Evolutionary conservation across 2,888 invertebrate species (phyloP), one percentile per base, ranked within the genome.

Genomic region (Macrophya annulata): DNA sequence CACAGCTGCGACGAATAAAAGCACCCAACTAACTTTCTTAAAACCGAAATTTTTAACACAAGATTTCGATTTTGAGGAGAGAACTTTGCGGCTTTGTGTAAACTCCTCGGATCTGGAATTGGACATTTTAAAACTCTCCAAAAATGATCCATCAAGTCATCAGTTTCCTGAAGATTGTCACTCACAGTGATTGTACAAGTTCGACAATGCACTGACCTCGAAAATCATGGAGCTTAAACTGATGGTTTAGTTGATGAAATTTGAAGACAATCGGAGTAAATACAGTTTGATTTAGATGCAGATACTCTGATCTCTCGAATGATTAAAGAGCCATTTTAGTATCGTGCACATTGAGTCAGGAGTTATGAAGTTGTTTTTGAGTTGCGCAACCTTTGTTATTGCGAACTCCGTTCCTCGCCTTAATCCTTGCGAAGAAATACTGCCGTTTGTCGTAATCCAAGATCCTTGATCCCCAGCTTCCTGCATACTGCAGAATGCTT

Each of bases 381-480:
- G 43, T 74, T 43, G 72, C 10, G 43, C 43, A 74, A 74, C 25
- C 9, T 74, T 74, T 45, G 72, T 74, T 74, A 45, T 74, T 74
- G 45, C 72, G 21, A 74, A 21, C 43, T 74, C n/a, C 4, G 43
- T 74, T n/a, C 43, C 43, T 74, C 45, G 21, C 45, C n/a, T 17
- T 45, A 25, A 74, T 74, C 72, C 72, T 74, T 12, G 45, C n/a
- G 45, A 45, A 74, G 72, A 9, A 74, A 74, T 45, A 74, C 21
- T 10, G 45, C 25, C 5, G 72, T 9, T 74, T 45, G 43, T n/a
- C 72, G 72, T 74, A 43, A 74, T 74, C 72, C 72, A 45, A 74
- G 72, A 74, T 74, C 72, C 45, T 74, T 74, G 72, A 43, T 74
- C 9, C 17, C 25, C 45, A 43, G 72, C 72, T 74, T 74, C 72